A percentile compares a stretch with the other conserved stretches of the same genome.
These are phyloP conservation scores for Spondyliosoma cantharus DNA, from an alignment of 2,797 vertebrate species.

Conservation along the genomic window DNA sequence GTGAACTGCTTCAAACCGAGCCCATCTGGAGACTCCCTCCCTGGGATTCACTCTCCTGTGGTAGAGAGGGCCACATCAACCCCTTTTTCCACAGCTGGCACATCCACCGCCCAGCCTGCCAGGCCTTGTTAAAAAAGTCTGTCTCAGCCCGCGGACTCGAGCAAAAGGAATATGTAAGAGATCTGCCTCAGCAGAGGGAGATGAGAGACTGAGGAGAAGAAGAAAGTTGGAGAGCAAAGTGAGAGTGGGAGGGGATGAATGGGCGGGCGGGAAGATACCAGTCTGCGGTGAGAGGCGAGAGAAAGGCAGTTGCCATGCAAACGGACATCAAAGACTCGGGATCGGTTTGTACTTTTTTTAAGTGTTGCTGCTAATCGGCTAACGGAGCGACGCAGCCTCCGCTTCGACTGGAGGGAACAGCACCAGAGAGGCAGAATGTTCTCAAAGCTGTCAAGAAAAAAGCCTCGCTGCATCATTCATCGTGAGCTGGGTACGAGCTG, in stretches of 20 bases:
- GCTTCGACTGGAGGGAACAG: constrained; percentile 30
- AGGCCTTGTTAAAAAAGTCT: constrained; percentile 80
- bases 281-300: constrained; percentile 51
- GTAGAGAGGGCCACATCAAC: constrained; percentile 70
- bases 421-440: constrained; percentile 44
- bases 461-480: constrained; percentile 46
- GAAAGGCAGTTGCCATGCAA: constrained; percentile 55
- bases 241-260: constrained; percentile 64
- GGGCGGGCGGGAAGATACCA: constrained; percentile 51
- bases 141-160: constrained; percentile 65
- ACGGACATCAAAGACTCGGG: constrained; percentile 71
- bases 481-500: constrained; percentile 38
- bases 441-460: constrained; percentile 21
- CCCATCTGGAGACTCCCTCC: constrained; percentile 82
- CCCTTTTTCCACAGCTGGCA: constrained; percentile 76
- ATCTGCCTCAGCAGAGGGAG: constrained; percentile 65
- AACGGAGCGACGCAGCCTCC: constrained; percentile 37
- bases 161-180: constrained; percentile 73
- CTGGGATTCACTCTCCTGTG: constrained; percentile 79
- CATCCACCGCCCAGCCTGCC: constrained; percentile 69
- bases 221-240: constrained; percentile 70
- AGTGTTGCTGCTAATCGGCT: constrained; percentile 61
- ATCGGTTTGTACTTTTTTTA: constrained; percentile 56
- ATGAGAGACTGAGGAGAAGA: constrained; percentile 62
- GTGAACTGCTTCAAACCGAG: constrained; percentile 79